Conservation (phyloP, 2,113 vertebrate species). For the Halcyon senegalensis region DNA sequence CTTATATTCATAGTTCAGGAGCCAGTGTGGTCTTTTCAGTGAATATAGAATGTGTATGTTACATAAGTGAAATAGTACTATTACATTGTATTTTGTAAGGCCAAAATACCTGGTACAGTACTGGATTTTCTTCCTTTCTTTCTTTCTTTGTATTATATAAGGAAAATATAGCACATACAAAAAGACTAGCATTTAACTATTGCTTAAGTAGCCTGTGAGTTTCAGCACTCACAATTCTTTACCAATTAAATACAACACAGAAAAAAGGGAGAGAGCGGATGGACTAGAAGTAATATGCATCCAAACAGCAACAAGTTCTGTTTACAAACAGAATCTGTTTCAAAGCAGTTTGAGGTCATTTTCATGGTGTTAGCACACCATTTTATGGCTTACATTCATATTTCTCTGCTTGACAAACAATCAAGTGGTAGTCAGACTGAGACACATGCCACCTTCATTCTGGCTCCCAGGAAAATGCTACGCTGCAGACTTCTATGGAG, state of each 20-base stretch:
- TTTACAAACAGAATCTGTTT: slow-evolving; percentile 47
- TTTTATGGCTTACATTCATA: neutral
- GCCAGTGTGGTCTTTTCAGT: neutral
- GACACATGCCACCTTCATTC: neutral
- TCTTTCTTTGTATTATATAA: neutral
- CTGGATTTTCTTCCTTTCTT: neutral
- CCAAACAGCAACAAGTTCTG: neutral
- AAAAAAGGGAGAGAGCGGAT: neutral
- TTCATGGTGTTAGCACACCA: neutral
- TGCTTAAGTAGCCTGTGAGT: neutral
- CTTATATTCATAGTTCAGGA: neutral
- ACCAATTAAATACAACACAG: neutral
- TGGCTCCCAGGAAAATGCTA: neutral
- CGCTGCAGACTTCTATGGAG: neutral
- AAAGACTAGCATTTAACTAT: neutral
- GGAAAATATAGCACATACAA: neutral
- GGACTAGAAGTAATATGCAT: neutral
- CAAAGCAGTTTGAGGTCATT: neutral
- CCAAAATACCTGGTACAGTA: neutral
- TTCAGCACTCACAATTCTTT: neutral
- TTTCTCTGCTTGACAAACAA: slow-evolving; percentile 12
- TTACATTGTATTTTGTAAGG: neutral
- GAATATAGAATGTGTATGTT: neutral
- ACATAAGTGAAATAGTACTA: neutral
- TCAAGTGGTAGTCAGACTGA: neutral